Evolutionary conservation across 2,113 vertebrate genomes (phyloP).

Genomic region (Sorex fumeus): DNA sequence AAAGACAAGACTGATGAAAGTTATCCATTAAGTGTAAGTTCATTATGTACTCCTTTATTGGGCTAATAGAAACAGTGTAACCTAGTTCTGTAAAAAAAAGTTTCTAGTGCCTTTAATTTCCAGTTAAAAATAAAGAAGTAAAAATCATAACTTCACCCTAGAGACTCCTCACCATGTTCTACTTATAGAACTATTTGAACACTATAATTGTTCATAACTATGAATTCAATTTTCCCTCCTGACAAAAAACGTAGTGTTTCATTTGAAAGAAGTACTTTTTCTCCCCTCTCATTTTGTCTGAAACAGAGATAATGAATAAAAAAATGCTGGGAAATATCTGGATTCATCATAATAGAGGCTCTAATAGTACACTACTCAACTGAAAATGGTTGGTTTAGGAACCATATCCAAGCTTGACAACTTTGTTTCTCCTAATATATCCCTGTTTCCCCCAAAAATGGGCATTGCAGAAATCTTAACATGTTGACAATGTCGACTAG

Average conservation of each 20-base stretch:
- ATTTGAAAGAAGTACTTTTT: conserved; percentile 20
- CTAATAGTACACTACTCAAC: neutral
- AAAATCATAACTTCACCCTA: neutral
- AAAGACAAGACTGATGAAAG: conserved; percentile 17
- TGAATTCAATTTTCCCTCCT: neutral
- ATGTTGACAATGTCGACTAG: conserved; percentile 39
- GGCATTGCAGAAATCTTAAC: conserved; percentile 60
- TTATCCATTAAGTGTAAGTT: neutral
- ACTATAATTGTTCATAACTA: neutral
- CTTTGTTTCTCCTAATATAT: conserved; percentile 6
- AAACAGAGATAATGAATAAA: conserved; percentile 44
- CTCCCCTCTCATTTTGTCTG: neutral
- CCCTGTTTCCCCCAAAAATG: conserved; percentile 41
- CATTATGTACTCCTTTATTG: neutral
- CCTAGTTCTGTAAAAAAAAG: conserved; percentile 32
- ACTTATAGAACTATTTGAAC: neutral
- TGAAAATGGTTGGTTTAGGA: neutral
- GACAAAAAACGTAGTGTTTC: neutral
- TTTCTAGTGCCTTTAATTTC: neutral
- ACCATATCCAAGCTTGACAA: neutral
- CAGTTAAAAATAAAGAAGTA: conserved; percentile 48
- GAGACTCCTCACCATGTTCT: neutral
- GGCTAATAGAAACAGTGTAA: conserved; percentile 33
- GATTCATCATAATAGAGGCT: neutral
- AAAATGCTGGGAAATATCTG: conserved; percentile 22